Evolutionary conservation across 2,888 invertebrate genomes (phyloP), one percentile per base, ranked within the genome.

Genomic region (Acleris emargana): DNA sequence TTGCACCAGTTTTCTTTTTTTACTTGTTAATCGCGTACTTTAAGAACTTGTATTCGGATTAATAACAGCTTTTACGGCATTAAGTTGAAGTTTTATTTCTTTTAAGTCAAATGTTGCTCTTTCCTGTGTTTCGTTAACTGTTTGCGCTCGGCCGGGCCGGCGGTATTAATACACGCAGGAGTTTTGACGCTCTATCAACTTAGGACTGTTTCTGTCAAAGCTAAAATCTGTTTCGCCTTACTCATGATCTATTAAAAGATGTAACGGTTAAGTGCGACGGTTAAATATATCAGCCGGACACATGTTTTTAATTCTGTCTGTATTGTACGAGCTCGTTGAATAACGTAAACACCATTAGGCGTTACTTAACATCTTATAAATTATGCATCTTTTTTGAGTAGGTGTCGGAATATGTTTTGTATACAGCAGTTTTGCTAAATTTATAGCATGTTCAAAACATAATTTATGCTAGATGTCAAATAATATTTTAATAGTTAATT

Each of bases 131-230:
- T 79, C 74, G 70, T 77, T 77, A 80, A 81, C 79, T 82, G 82
- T 84, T 86, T 85, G 74, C 84, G 38, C 38, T 13, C 79, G 84
- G 81, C 76, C 70, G 73, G 73, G 53, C 68, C 77, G 75, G 53
- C 68, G 78, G 75, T 84, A 84, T 82, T 87, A 87, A 86, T 84
- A 87, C 73, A 80, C 79, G 71, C 73, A 75, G 73, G 75, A 76
- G 80, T 84, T 80, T 82, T 78, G 75, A 80, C 79, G 78, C 77
- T 77, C 71, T 75, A 75, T 71, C 77, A 72, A 77, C 50, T 64
- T 45, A 16, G 49, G 55, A 58, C 51, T n/a, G 42, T 43, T 43
- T 60, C 38, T 62, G 58, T 68, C 67, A 69, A 69, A 68, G 69
- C 61, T 61, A 55, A 64, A 69, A 67, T 64, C 54, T 67, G 67